Percentiles rank a stretch among this genome's conserved stretches.
phyloP scores from a whole-genome alignment of 2,113 vertebrate genomes.

The Cephalopterus ornatus region DNA sequence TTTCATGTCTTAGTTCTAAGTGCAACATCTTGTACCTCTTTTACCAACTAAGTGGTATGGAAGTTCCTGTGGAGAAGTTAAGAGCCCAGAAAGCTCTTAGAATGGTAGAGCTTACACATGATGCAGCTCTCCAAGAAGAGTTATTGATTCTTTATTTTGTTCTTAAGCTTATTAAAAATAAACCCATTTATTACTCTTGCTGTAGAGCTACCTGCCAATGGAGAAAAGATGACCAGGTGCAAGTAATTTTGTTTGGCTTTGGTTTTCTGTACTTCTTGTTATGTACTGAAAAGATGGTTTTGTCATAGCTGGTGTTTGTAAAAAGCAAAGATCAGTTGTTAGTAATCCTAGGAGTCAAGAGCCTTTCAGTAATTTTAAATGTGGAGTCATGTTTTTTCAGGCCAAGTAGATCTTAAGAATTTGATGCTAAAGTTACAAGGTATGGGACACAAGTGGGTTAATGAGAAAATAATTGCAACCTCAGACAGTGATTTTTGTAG shows the following conservation, averaged over 20 bases:
- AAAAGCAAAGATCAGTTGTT: neutral
- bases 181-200: neutral
- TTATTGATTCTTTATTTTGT: neutral
- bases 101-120: neutral
- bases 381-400: neutral
- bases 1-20: neutral
- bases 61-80: neutral
- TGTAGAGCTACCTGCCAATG: neutral
- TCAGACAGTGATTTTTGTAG: neutral
- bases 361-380: neutral
- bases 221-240: neutral
- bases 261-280: neutral
- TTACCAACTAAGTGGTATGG: neutral
- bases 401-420: neutral
- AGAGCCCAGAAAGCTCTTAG: neutral
- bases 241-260: neutral
- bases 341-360: neutral
- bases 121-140: neutral
- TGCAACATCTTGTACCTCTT: neutral
- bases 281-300: neutral
- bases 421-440: neutral
- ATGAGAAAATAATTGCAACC: neutral
- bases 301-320: neutral
- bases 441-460: neutral
- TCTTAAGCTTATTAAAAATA: neutral